Evolutionary conservation across 2,113 vertebrate genomes (phyloP).

Genomic region (Oxyura jamaicensis): DNA sequence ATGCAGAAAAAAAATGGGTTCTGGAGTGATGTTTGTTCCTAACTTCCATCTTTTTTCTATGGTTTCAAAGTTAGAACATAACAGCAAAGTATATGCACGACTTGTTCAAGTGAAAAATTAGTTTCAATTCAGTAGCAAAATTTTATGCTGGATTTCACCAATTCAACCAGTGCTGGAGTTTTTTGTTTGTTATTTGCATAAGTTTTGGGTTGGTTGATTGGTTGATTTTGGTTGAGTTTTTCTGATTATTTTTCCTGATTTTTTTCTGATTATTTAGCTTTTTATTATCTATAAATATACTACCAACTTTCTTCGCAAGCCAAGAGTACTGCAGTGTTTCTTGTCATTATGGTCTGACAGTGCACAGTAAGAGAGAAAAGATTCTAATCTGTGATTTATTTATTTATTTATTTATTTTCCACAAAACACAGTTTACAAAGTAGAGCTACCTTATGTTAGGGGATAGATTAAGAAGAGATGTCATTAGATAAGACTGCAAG

Average conservation of each 20-base stretch:
- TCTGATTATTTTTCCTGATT: not conserved
- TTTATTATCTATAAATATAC: not conserved
- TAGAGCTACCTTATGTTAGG: not conserved
- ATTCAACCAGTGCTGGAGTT: accelerated
- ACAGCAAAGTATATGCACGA: accelerated
- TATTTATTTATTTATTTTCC: not conserved
- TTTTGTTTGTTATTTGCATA: not conserved
- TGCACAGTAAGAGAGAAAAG: not conserved
- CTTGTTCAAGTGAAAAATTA: not conserved
- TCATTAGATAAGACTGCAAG: not conserved
- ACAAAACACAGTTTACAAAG: not conserved
- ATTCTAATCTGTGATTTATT: not conserved
- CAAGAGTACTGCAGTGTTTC: not conserved
- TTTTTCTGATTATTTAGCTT: not conserved
- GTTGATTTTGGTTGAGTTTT: not conserved
- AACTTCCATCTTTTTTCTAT: not conserved
- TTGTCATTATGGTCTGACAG: not conserved
- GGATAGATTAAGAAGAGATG: not conserved
- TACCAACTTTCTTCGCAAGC: not conserved
- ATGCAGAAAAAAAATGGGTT: not conserved
- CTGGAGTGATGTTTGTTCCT: not conserved
- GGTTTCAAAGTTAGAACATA: not conserved
- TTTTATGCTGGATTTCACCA: not conserved
- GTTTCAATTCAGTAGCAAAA: not conserved
- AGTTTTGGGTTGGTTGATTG: not conserved